These are phyloP conservation scores for Poliocrania exsul DNA, from an alignment of 2,797 vertebrate species.

Conservation along the genomic window DNA sequence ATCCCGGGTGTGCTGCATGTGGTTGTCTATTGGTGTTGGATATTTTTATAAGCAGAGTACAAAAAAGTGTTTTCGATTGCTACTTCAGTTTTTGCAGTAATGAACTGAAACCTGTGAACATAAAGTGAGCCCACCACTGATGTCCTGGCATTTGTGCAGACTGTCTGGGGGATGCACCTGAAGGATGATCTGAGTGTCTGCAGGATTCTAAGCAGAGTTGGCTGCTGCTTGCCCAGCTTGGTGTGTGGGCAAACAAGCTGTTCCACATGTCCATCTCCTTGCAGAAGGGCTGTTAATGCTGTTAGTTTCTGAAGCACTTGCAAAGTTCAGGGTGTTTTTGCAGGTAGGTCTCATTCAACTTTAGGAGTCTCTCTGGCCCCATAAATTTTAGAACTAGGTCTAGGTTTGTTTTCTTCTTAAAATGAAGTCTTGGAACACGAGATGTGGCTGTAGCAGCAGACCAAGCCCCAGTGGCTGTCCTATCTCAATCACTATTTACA, in stretches of 20 bases:
- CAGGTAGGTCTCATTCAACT: not conserved
- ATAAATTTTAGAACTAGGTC: not conserved
- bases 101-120: not conserved
- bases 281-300: not conserved
- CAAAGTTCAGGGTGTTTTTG: not conserved
- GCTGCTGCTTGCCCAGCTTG: not conserved
- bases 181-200: not conserved
- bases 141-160: not conserved
- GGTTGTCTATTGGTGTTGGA: not conserved
- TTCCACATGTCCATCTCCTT: not conserved
- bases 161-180: not conserved
- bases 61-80: not conserved
- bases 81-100: not conserved
- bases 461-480: not conserved
- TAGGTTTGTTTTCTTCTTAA: not conserved
- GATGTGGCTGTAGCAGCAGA: not conserved
- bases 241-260: not conserved
- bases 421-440: not conserved
- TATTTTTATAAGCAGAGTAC: not conserved
- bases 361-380: not conserved
- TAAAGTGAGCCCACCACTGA: not conserved
- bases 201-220: not conserved
- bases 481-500: not conserved
- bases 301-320: not conserved
- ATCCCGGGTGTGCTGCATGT: not conserved